phyloP scores from a whole-genome alignment of 1,140 invertebrate species.

The Pseudobourletiella spinata region DNA sequence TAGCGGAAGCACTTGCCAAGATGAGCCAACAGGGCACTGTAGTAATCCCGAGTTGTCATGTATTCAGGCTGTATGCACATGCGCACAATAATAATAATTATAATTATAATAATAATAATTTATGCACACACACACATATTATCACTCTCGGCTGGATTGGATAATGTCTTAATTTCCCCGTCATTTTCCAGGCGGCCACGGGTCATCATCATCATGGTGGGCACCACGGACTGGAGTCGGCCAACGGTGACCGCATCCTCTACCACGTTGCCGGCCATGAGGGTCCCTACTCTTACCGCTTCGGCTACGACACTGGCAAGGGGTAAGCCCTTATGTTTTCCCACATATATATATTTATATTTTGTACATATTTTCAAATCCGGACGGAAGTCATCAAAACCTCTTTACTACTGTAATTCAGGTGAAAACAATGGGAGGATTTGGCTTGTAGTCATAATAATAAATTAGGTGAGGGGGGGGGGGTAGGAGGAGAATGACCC shows the following conservation, averaged over 20 bases:
- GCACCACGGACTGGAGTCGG: slow-evolving; percentile 6
- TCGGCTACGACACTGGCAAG: slow-evolving; percentile 71
- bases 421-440: too few relatives aligned
- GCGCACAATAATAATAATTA: not conserved
- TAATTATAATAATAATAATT: not conserved
- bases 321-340: not conserved
- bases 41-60: too few relatives aligned
- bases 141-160: too few relatives aligned
- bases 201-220: slow-evolving; percentile 15
- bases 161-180: too few relatives aligned
- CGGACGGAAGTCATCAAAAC: too few relatives aligned
- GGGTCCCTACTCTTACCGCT: slow-evolving; percentile 73
- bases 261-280: slow-evolving; percentile 58
- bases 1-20: too few relatives aligned
- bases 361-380: too few relatives aligned
- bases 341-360: not conserved
- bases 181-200: slow-evolving; percentile 17
- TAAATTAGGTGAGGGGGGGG: too few relatives aligned
- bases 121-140: not conserved
- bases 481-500: too few relatives aligned
- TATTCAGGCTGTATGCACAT: too few relatives aligned
- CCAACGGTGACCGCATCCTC: slow-evolving; percentile 41
- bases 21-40: too few relatives aligned
- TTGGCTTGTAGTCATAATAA: not conserved
- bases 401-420: too few relatives aligned